phyloP scores from a whole-genome alignment of 2,888 invertebrate species.

The Microplitis manilae region DNA sequence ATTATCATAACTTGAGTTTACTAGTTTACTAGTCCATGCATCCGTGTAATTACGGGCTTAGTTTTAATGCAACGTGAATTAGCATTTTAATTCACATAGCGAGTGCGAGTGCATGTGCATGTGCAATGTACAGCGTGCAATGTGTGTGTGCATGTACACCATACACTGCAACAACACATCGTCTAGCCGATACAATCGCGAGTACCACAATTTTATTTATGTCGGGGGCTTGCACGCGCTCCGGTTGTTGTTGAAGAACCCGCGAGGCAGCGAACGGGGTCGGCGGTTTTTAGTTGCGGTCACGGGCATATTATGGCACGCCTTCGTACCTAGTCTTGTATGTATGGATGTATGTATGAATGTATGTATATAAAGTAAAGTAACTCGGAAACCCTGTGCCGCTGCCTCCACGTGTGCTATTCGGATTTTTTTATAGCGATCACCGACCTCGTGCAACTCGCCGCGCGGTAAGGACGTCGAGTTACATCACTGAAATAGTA shows the following conservation, averaged over 20 bases:
- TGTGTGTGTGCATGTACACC: not conserved
- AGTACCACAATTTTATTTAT: conserved; percentile 52
- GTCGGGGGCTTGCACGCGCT: conserved; percentile 61
- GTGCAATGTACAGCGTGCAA: conserved; percentile 21
- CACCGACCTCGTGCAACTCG: conserved; percentile 78
- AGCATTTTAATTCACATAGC: not conserved
- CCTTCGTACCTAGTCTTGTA: conserved; percentile 25
- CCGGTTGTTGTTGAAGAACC: conserved; percentile 49
- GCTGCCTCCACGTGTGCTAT: conserved; percentile 70
- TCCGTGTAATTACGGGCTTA: too few species aligned
- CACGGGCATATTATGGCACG: conserved; percentile 48
- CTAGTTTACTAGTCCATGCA: too few species aligned
- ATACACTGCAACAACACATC: conserved; percentile 20
- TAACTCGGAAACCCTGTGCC: conserved; percentile 59
- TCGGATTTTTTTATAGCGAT: conserved; percentile 74
- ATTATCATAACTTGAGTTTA: too few species aligned
- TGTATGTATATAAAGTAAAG: not conserved
- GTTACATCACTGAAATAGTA: conserved; percentile 65
- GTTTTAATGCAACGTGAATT: too few species aligned
- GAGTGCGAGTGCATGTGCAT: not conserved
- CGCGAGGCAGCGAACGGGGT: conserved; percentile 57
- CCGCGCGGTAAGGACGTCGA: conserved; percentile 74
- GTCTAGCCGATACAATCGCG: conserved; percentile 50
- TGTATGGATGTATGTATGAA: not conserved
- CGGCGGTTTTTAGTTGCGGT: conserved; percentile 28